Evolutionary conservation across 1,140 invertebrate species (phyloP), one percentile per base, ranked within the genome.

Genomic region (Brachionus rubens): DNA sequence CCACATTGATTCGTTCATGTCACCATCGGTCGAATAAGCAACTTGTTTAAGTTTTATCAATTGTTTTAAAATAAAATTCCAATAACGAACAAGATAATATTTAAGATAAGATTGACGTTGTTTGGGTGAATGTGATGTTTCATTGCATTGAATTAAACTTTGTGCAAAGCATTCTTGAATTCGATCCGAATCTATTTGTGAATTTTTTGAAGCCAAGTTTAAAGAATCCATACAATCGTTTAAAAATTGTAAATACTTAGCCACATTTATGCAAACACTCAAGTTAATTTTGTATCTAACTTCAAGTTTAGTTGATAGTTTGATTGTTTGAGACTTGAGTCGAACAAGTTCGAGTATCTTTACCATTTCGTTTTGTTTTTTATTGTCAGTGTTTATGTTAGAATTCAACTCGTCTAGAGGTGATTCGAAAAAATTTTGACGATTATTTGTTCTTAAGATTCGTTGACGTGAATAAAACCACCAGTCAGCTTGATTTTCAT

Each of bases 171-270:
- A 24, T 12, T 65, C 36, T 41, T 30, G 41, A 43, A 43, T 41
- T 14, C 12, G 41, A 10, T 43, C 33, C 9, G 36, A 7, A 24
- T 65, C 21, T 24, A 12, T 10, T 21, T 4, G 21, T 4, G 40
- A 43, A 36, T 41, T 2, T 12, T 46, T 46, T 5, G 4, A 4
- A 36, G 30, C 1, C 16, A 36, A 28, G 28, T 59, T 59, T 59
- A 36, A 59, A 59, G 4, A 16, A 36, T 59, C 54, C 33, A 59
- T 59, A 36, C 28, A 59, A 19, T 59, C 54, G 9, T 36, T 59
- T 33, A 59, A 59, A 59, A 59, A 59, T 59, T 59, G 54, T 19
- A 59, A 33, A 28, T 59, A 59, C 36, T 59, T 59, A 16, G 54
- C 54, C 19, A 59, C 30, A 33, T 6, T 19, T 16, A 59, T 59